Evolutionary conservation across 37 sponge, comb jelly and placozoan genomes (phyloP), one percentile per base, ranked within the genome.

Genomic region (Oopsacas minuta): DNA sequence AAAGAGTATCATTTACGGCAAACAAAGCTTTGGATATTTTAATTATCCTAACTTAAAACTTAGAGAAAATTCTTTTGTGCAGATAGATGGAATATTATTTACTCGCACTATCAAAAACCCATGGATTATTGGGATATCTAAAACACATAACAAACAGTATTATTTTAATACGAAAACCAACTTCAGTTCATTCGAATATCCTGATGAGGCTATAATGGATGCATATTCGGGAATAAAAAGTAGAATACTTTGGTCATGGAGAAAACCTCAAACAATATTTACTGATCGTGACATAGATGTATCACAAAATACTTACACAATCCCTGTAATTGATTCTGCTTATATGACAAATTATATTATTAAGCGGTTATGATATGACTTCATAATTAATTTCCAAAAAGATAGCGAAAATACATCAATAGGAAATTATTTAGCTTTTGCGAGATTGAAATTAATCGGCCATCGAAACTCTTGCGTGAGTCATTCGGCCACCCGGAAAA

Each of bases 161-260:
- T 61, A 61, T 61, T 61, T 61, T 61, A 61, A 61, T 61, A 61
- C 75, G 7, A 61, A 61, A n/a, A 61, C 75, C 7, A 61, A 61
- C 22, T 7, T 61, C 22, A 61, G 75, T 61, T 61, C 75, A 61
- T 61, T 61, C 28, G 75, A 61, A 32, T 3, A 32, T 61, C 75
- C 75, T 10, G 20, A 10, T 32, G 75, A 61, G 7, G 7, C 75
- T 25, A 25, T 34, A 61, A 25, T 61, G 30, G 75, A 61, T 61
- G 20, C 30, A 20, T 10, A 25, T 61, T 61, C 75, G 7, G 28
- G 75, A 32, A 5, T 61, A 20, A 61, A 61, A n/a, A 61, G 75
- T 61, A 10, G 75, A 61, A 61, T 61, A 3, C 3, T 61, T 10
- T 61, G 75, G 75, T 25, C 1, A 7, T 61, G 75, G 75, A 42